phyloP scores from a whole-genome alignment of 2,888 invertebrate genomes.

The Scaptomyza caliginosa region DNA sequence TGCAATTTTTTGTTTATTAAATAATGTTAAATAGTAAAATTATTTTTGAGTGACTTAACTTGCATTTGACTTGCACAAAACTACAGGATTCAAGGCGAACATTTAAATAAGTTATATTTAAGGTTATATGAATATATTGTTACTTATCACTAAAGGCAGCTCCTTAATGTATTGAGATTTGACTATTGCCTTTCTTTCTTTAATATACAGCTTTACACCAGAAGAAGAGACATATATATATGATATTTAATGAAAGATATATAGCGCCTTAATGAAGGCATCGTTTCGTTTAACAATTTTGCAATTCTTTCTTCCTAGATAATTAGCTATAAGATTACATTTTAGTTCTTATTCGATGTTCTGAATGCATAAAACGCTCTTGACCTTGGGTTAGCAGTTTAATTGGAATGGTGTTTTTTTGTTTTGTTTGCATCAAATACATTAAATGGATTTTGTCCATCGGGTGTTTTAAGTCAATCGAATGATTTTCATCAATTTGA shows the following conservation, averaged over 20 bases:
- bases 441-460: background rate
- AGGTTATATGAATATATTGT: conserved; percentile 30
- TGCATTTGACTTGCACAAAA: no score
- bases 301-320: background rate
- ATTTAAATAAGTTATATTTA: no score
- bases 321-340: conserved; percentile 11
- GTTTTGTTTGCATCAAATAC: conserved; percentile 8
- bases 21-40: no score
- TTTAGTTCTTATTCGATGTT: conserved; percentile 74
- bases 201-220: conserved; percentile 21
- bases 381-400: conserved; percentile 68
- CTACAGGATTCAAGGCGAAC: no score
- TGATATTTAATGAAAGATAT: conserved; percentile 4
- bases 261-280: conserved; percentile 14
- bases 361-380: conserved; percentile 81
- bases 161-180: conserved; percentile 25
- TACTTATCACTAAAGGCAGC: conserved; percentile 28
- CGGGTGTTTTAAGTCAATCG: background rate
- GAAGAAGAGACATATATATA: conserved; percentile 5
- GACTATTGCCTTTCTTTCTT: conserved; percentile 38
- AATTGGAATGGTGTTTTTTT: conserved; percentile 38
- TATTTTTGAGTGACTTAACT: no score
- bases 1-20: no score
- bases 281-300: conserved; percentile 10
- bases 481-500: background rate